phyloP scores from a whole-genome alignment of 2,888 invertebrate species.

The Erannis defoliaria region DNA sequence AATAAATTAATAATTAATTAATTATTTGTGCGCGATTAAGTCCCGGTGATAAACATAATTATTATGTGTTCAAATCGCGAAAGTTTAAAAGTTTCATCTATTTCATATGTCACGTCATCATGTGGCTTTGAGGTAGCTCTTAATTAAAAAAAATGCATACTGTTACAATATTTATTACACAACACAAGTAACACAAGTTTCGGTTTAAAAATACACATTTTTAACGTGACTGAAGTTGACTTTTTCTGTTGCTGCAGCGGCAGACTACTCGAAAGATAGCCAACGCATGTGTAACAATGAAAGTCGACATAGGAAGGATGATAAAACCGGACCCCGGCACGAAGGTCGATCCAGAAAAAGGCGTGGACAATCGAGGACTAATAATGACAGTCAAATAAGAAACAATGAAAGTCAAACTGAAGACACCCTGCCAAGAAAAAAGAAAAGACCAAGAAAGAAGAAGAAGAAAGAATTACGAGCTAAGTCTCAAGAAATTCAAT shows the following conservation, averaged over 20 bases:
- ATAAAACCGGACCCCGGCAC: neutral
- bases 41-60: too few relatives aligned
- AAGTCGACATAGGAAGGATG: neutral
- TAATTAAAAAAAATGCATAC: too few relatives aligned
- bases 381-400: neutral
- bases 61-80: too few relatives aligned
- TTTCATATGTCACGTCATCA: too few relatives aligned
- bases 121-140: too few relatives aligned
- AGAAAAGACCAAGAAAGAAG: neutral
- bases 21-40: too few relatives aligned
- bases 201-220: neutral
- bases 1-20: too few relatives aligned
- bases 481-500: neutral
- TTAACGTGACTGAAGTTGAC: constrained; percentile 3
- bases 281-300: neutral
- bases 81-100: too few relatives aligned
- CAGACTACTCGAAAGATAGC: neutral
- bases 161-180: too few relatives aligned
- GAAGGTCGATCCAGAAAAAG: neutral
- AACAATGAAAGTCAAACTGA: neutral
- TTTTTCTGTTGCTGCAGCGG: constrained; percentile 24
- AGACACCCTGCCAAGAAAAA: neutral
- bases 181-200: neutral
- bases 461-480: neutral
- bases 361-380: neutral